phyloP scores from a whole-genome alignment of 1,140 invertebrate genomes.

The Drosophila auraria region DNA sequence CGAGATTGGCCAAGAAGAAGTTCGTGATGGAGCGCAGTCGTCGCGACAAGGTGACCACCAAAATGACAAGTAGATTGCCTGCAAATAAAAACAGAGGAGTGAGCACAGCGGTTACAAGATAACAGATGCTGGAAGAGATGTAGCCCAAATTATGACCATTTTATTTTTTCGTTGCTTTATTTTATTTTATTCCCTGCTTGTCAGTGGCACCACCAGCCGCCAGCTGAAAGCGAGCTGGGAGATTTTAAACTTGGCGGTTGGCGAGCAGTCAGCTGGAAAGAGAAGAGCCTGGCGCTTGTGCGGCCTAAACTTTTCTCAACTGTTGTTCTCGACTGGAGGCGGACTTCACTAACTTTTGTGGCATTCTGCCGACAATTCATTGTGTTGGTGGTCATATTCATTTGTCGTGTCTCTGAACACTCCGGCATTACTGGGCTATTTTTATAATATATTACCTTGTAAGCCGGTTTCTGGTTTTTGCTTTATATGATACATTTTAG shows the following conservation, averaged over 20 bases:
- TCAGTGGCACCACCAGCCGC: constrained; percentile 1
- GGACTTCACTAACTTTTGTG: constrained; percentile 41
- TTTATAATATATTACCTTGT: too few species aligned
- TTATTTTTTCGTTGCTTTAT: neutral
- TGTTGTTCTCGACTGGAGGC: constrained; percentile 24
- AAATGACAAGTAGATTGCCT: constrained; percentile 93
- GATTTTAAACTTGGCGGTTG: constrained; percentile 30
- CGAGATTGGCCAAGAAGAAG: constrained; percentile 93
- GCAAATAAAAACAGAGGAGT: constrained; percentile 61
- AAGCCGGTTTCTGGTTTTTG: neutral
- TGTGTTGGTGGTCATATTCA: constrained; percentile 1
- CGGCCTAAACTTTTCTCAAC: constrained; percentile 35
- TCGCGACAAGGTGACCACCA: constrained; percentile 91
- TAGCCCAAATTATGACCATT: constrained; percentile 9
- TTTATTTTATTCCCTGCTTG: neutral
- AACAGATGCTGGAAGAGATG: constrained; percentile 18
- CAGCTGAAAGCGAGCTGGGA: constrained; percentile 7
- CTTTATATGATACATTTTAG: too few species aligned
- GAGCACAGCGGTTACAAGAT: neutral
- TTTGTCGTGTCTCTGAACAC: neutral
- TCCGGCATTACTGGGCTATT: too few species aligned
- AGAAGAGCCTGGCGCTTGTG: neutral
- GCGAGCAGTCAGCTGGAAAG: neutral
- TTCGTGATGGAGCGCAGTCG: constrained; percentile 93
- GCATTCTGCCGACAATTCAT: constrained; percentile 5